These are phyloP conservation scores for Protaetia brevitarsis DNA, from an alignment of 1,140 invertebrate species.

Conservation along the genomic window DNA sequence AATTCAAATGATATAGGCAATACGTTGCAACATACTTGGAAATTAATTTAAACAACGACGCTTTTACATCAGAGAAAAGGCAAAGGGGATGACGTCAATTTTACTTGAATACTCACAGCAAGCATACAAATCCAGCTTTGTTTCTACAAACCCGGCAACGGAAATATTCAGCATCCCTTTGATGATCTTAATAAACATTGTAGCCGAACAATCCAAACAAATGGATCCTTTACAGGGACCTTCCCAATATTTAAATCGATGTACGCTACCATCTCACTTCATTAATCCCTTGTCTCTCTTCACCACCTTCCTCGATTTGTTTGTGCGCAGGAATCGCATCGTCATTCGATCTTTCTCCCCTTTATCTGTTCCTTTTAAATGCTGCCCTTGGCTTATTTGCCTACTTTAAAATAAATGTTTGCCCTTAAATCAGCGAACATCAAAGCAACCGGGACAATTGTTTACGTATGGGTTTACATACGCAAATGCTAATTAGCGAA, in stretches of 20 bases:
- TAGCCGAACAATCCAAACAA: slow-evolving; percentile 8
- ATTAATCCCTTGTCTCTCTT: slow-evolving; percentile 6
- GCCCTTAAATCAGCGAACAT: slow-evolving; percentile 39
- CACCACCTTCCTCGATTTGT: slow-evolving; percentile 6
- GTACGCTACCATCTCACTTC: background rate
- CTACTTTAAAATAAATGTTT: slow-evolving; percentile 44
- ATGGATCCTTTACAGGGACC: slow-evolving; percentile 3
- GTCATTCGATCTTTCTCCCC: slow-evolving; percentile 20
- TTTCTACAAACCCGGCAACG: background rate
- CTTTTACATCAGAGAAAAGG: background rate
- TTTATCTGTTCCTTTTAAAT: slow-evolving; percentile 30
- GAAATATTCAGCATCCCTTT: background rate
- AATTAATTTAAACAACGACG: no score
- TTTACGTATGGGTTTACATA: slow-evolving; percentile 15
- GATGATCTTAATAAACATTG: slow-evolving; percentile 18
- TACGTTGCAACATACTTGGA: no score
- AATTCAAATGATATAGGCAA: no score
- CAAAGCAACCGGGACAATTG: slow-evolving; percentile 35
- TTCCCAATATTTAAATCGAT: slow-evolving; percentile 17
- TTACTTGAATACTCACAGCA: background rate
- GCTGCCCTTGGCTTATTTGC: slow-evolving; percentile 37
- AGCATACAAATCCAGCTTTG: background rate
- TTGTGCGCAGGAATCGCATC: background rate
- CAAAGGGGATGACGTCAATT: background rate
- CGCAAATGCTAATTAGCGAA: background rate